A percentile compares a stretch with the other conserved stretches of the same genome.
These are phyloP conservation scores for Heteractis magnifica DNA, from an alignment of 92 coral and sea anemone species.

Conservation along the genomic window DNA sequence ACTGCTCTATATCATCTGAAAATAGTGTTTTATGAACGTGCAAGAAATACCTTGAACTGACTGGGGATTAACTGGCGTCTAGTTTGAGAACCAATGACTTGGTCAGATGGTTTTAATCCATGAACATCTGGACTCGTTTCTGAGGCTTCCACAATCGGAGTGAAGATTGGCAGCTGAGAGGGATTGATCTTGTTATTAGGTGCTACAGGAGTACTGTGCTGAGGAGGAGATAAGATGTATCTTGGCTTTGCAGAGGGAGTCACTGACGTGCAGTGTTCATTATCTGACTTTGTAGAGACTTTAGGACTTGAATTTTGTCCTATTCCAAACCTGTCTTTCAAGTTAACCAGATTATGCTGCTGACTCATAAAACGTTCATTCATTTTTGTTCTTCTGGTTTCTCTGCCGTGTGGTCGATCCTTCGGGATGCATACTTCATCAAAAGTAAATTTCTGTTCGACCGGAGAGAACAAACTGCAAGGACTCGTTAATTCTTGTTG, in stretches of 20 bases:
- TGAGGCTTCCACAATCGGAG: constrained; percentile 17
- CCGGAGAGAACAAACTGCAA: constrained; percentile 54
- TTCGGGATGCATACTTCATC: not conserved
- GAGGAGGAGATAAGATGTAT: constrained; percentile 27
- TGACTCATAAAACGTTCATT: not conserved
- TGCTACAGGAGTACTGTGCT: constrained; percentile 64
- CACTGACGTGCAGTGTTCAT: not conserved
- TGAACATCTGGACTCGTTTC: constrained; percentile 13
- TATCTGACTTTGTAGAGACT: not conserved
- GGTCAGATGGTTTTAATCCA: not conserved
- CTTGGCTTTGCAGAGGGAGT: not conserved
- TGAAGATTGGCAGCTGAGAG: constrained; percentile 32
- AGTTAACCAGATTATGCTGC: no score
- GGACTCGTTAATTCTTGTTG: constrained; percentile 55
- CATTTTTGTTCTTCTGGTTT: not conserved
- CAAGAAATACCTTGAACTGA: constrained; percentile 68
- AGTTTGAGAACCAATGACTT: constrained; percentile 10
- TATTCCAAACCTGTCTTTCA: not conserved
- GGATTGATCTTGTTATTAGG: not conserved
- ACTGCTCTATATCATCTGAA: no score
- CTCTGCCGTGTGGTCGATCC: not conserved
- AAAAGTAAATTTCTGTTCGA: constrained; percentile 23
- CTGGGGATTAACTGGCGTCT: constrained; percentile 73
- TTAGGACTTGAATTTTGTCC: not conserved
- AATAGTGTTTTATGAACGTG: not conserved